Evolutionary conservation across 1,140 invertebrate species (phyloP).

Genomic region (Drosophila jambulina): DNA sequence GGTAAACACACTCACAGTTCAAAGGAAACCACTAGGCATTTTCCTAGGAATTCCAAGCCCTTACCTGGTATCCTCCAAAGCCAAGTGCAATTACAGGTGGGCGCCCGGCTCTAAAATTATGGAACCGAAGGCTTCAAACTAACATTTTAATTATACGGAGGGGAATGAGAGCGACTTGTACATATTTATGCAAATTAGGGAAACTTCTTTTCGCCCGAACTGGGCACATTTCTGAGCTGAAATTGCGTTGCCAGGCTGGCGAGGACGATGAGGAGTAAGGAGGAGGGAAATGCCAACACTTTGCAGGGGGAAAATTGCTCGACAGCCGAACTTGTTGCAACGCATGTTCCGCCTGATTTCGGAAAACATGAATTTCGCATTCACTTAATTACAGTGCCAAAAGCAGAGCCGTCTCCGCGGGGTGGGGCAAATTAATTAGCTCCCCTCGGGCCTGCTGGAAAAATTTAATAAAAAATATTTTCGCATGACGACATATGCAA

Average conservation of each 20-base stretch:
- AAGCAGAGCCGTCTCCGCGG: neutral
- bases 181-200: slow-evolving; percentile 74
- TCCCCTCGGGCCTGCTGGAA: slow-evolving; percentile 30
- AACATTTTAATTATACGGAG: slow-evolving; percentile 65
- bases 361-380: slow-evolving; percentile 78
- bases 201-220: slow-evolving; percentile 57
- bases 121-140: slow-evolving; percentile 26
- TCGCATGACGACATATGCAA: slow-evolving; percentile 81
- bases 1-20: slow-evolving; percentile 25
- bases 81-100: slow-evolving; percentile 29
- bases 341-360: slow-evolving; percentile 73
- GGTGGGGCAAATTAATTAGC: slow-evolving; percentile 68
- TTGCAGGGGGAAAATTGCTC: slow-evolving; percentile 59
- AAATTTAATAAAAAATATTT: slow-evolving; percentile 75
- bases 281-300: slow-evolving; percentile 80
- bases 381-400: slow-evolving; percentile 73
- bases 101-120: slow-evolving; percentile 25
- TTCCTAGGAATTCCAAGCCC: slow-evolving; percentile 41
- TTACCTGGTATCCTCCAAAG: slow-evolving; percentile 13
- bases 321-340: slow-evolving; percentile 73
- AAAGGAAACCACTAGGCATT: slow-evolving; percentile 37
- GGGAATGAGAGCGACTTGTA: slow-evolving; percentile 34
- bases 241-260: slow-evolving; percentile 37
- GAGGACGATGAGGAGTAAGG: slow-evolving; percentile 4
- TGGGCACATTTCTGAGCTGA: slow-evolving; percentile 39